Evolutionary conservation across 2,113 vertebrate species (phyloP), one percentile per base, ranked within the genome.

Genomic region (Marcusenius ussheri): DNA sequence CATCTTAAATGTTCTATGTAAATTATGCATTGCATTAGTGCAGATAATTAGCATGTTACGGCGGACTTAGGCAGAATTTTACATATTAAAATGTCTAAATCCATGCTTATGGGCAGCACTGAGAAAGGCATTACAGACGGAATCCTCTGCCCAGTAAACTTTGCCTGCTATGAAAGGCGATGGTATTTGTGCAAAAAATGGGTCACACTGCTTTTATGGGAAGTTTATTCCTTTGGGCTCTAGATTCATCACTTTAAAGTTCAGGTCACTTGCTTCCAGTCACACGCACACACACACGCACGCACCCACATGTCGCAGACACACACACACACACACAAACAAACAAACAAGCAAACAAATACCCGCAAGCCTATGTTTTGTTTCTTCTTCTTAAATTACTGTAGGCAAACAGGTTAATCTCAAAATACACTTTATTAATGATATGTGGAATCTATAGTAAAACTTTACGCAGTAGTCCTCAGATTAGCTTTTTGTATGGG

Each of bases 151-250:
- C 15, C 77, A 21, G 45, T 42, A 24, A 45, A 83, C 31, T 83
- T 42, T 19, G 15, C 39, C 31, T 45, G 13, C 42, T 45, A 83
- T 8, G 31, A 83, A 83, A 17, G 77, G 4, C 0, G 1, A n/a
- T 9, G 74, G 27, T 39, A 13, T 80, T 94, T 95, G 93, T 92
- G 91, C 90, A 92, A 93, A 93, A 95, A 93, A 93, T 91, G 91
- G 91, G 92, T 91, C 89, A 91, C 92, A 92, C 91, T 90, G 93
- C 95, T 95, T 95, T 96, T 94, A 93, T 93, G 92, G 93, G 92
- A 92, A 95, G 94, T 95, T 96, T 94, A 95, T 93, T 91, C 95
- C 95, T 92, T 92, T 9, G 95, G 93, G 95, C 94, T 93, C 92
- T 89, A 91, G 93, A 94, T 93, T 92, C 93, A 94, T 95, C 94